A percentile compares a stretch with the other conserved stretches of the same genome.
Evolutionary conservation across 2,797 vertebrate species (phyloP).

Genomic region (Prionace glauca): DNA sequence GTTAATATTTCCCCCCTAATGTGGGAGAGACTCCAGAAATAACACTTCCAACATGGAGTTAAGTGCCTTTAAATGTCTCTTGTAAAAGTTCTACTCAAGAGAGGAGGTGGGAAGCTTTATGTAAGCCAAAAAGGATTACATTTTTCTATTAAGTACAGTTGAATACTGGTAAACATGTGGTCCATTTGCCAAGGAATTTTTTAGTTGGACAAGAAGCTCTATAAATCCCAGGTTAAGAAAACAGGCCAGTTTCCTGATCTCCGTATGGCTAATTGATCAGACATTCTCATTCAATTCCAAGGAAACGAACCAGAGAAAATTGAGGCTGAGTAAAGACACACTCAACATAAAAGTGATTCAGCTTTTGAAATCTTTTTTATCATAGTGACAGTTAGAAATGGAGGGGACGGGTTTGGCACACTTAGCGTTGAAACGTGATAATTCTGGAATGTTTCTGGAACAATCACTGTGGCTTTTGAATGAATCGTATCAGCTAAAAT

Average conservation of each 20-base stretch:
- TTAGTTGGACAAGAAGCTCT: background rate
- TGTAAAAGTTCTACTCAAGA: background rate
- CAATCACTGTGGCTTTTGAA: background rate
- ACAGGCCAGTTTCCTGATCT: background rate
- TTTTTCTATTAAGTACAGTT: background rate
- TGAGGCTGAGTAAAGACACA: background rate
- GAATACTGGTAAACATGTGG: conserved; percentile 1
- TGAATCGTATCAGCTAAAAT: background rate
- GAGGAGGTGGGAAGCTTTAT: background rate
- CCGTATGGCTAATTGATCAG: background rate
- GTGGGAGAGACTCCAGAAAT: conserved; percentile 26
- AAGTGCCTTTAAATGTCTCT: conserved; percentile 23
- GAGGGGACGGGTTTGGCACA: background rate
- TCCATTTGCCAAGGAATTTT: conserved; percentile 30
- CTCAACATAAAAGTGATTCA: background rate
- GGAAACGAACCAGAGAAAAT: background rate
- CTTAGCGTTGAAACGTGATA: background rate
- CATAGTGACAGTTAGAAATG: background rate
- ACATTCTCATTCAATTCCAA: background rate
- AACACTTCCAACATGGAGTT: background rate
- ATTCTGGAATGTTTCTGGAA: background rate
- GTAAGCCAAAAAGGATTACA: conserved; percentile 24
- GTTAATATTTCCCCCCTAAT: background rate
- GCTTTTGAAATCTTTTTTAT: background rate
- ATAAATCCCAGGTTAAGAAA: conserved; percentile 30